phyloP scores from a whole-genome alignment of 2,113 vertebrate species.

The Embiotoca jacksoni region DNA sequence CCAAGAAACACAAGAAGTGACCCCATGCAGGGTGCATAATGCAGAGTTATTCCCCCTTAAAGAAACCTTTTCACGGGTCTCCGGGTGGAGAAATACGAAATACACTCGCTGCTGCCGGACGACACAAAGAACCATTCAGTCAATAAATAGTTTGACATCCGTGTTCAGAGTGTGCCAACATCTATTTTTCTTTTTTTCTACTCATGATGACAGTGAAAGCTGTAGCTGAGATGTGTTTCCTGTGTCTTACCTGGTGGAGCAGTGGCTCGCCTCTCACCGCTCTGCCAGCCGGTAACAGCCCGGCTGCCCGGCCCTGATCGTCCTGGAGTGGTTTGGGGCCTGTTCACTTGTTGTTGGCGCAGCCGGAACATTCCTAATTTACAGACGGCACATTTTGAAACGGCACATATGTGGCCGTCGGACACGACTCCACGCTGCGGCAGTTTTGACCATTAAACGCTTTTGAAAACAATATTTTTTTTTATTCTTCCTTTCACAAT shows the following conservation, averaged over 20 bases:
- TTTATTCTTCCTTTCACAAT: slow-evolving; percentile 28
- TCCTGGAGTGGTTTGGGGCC: slow-evolving; percentile 78
- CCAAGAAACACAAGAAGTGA: slow-evolving; percentile 74
- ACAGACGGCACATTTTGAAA: slow-evolving; percentile 59
- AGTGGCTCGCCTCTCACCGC: slow-evolving; percentile 50
- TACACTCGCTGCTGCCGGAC: slow-evolving; percentile 30
- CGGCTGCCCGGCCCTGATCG: slow-evolving; percentile 62
- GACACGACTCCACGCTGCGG: slow-evolving; percentile 6
- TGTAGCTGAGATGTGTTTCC: slow-evolving; percentile 27
- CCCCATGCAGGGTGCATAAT: slow-evolving; percentile 71
- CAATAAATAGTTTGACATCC: slow-evolving; percentile 49
- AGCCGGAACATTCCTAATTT: slow-evolving; percentile 72
- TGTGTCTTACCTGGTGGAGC: slow-evolving; percentile 62
- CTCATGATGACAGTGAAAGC: slow-evolving; percentile 26
- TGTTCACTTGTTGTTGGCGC: slow-evolving; percentile 73
- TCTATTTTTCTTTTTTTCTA: not conserved
- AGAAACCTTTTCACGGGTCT: slow-evolving; percentile 71
- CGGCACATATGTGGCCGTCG: slow-evolving; percentile 59
- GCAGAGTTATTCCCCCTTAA: slow-evolving; percentile 63
- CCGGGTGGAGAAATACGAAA: slow-evolving; percentile 54
- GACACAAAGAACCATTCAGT: slow-evolving; percentile 39
- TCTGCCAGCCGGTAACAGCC: slow-evolving; percentile 69
- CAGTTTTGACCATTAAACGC: slow-evolving; percentile 15
- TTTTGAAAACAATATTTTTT: slow-evolving; percentile 28
- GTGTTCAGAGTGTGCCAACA: slow-evolving; percentile 25